phyloP scores from a whole-genome alignment of 2,113 vertebrate species.

The Pterocles burchelli region DNA sequence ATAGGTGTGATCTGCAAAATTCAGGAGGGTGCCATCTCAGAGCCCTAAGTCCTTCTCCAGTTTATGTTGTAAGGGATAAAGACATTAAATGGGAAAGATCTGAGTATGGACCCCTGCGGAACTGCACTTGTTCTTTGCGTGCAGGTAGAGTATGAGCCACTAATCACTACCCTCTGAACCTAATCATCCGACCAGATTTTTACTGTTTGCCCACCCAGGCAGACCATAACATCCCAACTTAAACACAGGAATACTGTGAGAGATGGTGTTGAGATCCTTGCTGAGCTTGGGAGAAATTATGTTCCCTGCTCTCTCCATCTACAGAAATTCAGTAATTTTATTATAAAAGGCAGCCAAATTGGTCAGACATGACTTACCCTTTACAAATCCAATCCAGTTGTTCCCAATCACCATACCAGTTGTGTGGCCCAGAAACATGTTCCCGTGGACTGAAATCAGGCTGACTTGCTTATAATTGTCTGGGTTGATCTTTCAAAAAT shows the following conservation, averaged over 20 bases:
- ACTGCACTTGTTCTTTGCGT: not conserved
- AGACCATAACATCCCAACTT: not conserved
- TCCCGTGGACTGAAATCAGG: not conserved
- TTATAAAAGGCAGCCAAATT: not conserved
- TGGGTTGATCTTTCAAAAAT: not conserved
- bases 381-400: not conserved
- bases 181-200: not conserved
- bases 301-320: not conserved
- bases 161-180: not conserved
- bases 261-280: not conserved
- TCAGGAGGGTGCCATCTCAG: not conserved
- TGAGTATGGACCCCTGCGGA: rapidly evolving
- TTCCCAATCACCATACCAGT: not conserved
- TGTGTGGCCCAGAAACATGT: not conserved
- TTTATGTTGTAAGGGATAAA: not conserved
- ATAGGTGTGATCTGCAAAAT: not conserved
- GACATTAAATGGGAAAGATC: not conserved
- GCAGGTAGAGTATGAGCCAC: not conserved
- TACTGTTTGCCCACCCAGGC: not conserved
- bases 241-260: not conserved
- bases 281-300: not conserved
- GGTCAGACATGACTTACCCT: not conserved
- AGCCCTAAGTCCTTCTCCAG: not conserved
- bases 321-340: not conserved
- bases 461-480: not conserved